phyloP scores from a whole-genome alignment of 2,113 vertebrate genomes.

The Natator depressus region DNA sequence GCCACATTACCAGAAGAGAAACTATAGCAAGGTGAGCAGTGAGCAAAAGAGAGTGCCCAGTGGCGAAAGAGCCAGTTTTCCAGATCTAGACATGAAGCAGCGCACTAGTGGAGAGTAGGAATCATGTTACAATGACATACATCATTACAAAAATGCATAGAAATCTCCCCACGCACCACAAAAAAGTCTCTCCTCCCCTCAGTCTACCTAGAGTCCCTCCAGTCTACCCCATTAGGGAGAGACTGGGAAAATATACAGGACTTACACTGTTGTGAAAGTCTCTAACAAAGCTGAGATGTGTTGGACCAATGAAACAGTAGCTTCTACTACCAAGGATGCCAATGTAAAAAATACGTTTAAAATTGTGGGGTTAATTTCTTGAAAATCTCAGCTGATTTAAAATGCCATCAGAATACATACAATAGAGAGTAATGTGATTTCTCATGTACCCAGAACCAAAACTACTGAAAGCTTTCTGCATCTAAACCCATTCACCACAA shows the following conservation, averaged over 20 bases:
- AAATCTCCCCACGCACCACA: neutral
- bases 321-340: neutral
- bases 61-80: neutral
- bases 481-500: neutral
- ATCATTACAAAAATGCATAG: neutral
- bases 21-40: neutral
- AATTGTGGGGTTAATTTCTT: neutral
- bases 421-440: neutral
- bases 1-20: neutral
- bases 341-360: neutral
- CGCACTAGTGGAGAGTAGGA: neutral
- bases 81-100: neutral
- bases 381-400: neutral
- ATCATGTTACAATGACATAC: neutral
- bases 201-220: neutral
- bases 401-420: neutral
- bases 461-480: neutral
- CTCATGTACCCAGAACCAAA: neutral
- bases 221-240: neutral
- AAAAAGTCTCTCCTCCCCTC: neutral
- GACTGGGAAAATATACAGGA: neutral
- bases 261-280: neutral
- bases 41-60: neutral
- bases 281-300: neutral
- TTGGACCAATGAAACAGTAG: neutral